Evolutionary conservation across 1,140 invertebrate species (phyloP).

Genomic region (Heliconius congener): DNA sequence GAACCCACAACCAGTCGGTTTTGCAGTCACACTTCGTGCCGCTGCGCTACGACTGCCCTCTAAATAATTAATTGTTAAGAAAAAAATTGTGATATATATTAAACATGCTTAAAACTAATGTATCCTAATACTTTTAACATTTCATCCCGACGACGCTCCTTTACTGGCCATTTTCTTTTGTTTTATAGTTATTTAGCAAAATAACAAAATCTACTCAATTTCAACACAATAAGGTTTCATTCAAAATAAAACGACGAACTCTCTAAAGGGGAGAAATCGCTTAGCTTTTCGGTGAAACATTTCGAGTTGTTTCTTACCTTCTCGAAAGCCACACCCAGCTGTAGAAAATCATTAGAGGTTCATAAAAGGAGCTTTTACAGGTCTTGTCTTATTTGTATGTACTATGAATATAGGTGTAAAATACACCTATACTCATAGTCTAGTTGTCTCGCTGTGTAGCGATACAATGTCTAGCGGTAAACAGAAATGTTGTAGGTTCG

Average conservation of each 20-base stretch:
- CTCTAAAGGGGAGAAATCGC: slow-evolving; percentile 41
- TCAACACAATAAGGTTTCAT: slow-evolving; percentile 42
- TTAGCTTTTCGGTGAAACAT: slow-evolving; percentile 42
- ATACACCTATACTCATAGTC: too few species aligned
- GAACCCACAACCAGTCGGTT: too few species aligned
- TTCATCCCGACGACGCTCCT: slow-evolving; percentile 34
- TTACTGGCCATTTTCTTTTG: slow-evolving; percentile 18
- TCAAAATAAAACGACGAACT: slow-evolving; percentile 42
- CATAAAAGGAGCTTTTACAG: neutral
- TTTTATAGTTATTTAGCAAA: slow-evolving; percentile 31
- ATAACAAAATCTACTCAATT: slow-evolving; percentile 46
- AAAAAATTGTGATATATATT: too few species aligned
- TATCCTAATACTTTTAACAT: neutral
- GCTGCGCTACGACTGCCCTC: too few species aligned
- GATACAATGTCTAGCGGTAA: neutral
- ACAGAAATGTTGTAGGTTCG: neutral
- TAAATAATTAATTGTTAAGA: too few species aligned
- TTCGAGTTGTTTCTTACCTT: slow-evolving; percentile 35
- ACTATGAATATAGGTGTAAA: too few species aligned
- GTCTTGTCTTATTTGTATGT: neutral
- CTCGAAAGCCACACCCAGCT: slow-evolving; percentile 31
- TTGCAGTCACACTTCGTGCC: too few species aligned
- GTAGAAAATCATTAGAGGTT: slow-evolving; percentile 22
- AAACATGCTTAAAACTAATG: neutral
- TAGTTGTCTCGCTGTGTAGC: neutral